A percentile compares a stretch with the other conserved stretches of the same genome.
phyloP scores from a whole-genome alignment of 2,113 vertebrate genomes.

The Anarhynchus alexandrinus region DNA sequence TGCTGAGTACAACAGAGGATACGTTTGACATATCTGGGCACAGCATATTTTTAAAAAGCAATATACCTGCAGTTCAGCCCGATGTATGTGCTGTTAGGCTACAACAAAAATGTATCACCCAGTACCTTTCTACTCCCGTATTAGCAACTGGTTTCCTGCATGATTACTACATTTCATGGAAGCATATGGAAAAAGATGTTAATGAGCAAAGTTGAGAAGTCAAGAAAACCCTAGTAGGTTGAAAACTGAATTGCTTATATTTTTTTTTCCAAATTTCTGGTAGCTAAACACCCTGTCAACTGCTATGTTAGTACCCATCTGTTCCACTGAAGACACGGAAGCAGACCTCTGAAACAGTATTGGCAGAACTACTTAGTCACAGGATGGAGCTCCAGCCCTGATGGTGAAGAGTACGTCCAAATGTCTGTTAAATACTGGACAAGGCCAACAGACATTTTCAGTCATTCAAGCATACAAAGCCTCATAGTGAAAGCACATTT shows the following conservation, averaged over 20 bases:
- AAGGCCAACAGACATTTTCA: not conserved
- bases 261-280: not conserved
- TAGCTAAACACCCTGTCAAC: not conserved
- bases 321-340: not conserved
- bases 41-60: not conserved
- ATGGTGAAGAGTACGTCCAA: not conserved
- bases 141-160: not conserved
- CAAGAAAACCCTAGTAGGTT: not conserved
- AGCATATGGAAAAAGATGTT: not conserved
- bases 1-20: not conserved
- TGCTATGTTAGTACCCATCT: not conserved
- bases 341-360: not conserved
- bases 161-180: not conserved
- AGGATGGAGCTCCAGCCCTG: not conserved
- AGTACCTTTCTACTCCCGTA: not conserved
- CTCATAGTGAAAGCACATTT: not conserved
- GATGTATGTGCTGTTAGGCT: not conserved
- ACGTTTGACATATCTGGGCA: accelerated
- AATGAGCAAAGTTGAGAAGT: not conserved
- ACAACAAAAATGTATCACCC: not conserved
- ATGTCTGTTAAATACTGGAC: not conserved
- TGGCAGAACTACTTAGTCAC: not conserved
- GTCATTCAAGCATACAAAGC: not conserved
- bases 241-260: not conserved
- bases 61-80: not conserved